Evolutionary conservation across 1,140 invertebrate genomes (phyloP), one percentile per base, ranked within the genome.

Genomic region (Hyles vespertilio): DNA sequence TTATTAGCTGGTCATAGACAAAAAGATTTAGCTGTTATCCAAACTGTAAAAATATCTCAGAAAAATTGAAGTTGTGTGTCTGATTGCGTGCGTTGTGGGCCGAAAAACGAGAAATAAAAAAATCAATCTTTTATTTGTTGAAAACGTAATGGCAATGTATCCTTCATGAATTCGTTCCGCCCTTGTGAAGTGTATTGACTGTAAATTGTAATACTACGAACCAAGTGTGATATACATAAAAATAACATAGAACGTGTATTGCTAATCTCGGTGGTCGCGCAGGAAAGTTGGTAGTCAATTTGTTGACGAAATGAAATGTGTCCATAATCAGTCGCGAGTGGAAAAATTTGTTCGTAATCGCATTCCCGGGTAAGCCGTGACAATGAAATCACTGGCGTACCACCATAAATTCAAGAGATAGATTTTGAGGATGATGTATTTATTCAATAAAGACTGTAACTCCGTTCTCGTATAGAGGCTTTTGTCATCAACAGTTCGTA

Each of bases 351-450:
- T 53, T 58, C 43, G 22, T 63, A 56, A 61, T 59, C 53, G 10
- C 51, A 58, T 48, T n/a, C 56, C 54, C 46, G 51, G 44, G 46
- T 55, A 51, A 59, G 40, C 43, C 51, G 51, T 63, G 58, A 68
- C 57, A 56, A 66, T 72, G 74, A 63, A 60, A 65, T 61, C 57
- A n/a, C 48, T 66, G 43, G 49, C 45, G 52, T 74, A 67, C 56
- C 61, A 70, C 71, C 70, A 77, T 36, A 59, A 60, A 67, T 70
- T 70, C 55, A 68, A 66, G 67, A 71, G 69, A 66, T 64, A 67
- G 62, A 50, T 57, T 51, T 52, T 48, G 56, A 59, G 55, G 57
- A 72, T 62, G 59, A 69, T 75, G 72, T 63, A 44, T 67, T 65
- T 63, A 58, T 59, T 40, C 59, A 64, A 40, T 65, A 52, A 61